Percentiles rank a stretch among this genome's conserved stretches.
Evolutionary conservation across 2,113 vertebrate species (phyloP).

Genomic region (Pygoscelis adeliae): DNA sequence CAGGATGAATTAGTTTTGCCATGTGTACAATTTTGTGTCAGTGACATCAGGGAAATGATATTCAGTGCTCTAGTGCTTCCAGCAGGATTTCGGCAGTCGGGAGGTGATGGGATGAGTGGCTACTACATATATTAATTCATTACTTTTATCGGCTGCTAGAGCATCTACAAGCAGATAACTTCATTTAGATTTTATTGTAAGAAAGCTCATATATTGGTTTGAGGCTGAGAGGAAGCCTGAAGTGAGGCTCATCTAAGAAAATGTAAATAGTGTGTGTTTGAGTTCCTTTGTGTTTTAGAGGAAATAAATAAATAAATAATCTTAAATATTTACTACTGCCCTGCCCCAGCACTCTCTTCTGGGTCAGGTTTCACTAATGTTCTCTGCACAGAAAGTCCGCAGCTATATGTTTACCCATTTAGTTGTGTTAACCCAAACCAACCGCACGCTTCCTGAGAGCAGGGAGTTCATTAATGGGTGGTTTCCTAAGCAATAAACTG

Average conservation of each 20-base stretch:
- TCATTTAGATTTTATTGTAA: neutral
- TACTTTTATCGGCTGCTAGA: neutral
- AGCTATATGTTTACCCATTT: neutral
- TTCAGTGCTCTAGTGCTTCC: neutral
- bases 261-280: neutral
- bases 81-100: neutral
- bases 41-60: neutral
- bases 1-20: neutral
- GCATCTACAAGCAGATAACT: neutral
- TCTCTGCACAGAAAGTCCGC: neutral
- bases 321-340: neutral
- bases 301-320: neutral
- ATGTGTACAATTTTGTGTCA: neutral
- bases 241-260: neutral
- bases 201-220: neutral
- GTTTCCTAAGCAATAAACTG: neutral
- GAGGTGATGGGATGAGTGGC: neutral
- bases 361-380: neutral
- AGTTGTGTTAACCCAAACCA: neutral
- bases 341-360: too few species aligned
- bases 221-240: neutral
- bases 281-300: neutral
- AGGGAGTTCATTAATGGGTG: neutral
- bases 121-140: neutral
- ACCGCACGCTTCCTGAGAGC: neutral